Evolutionary conservation across 2,113 vertebrate species (phyloP).

Genomic region (Turdus rufiventris): DNA sequence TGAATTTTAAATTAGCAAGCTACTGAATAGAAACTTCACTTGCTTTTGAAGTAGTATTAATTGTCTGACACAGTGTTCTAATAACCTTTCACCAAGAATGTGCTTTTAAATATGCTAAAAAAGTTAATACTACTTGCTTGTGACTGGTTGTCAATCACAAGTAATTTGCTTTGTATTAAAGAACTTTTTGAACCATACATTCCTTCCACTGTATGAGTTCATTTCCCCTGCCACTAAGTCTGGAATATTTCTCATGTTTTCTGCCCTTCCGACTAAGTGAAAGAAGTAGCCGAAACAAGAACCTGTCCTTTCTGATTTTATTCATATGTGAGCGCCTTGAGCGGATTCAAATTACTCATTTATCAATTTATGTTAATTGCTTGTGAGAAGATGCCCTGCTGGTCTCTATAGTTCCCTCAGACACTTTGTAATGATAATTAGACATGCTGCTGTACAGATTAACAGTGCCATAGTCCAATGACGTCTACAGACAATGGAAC

Average conservation of each 20-base stretch:
- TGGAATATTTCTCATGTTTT: conserved; percentile 65
- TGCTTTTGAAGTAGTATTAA: conserved; percentile 59
- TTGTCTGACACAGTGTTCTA: conserved; percentile 63
- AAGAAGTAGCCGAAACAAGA: conserved; percentile 70
- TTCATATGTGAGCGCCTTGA: conserved; percentile 76
- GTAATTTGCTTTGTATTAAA: conserved; percentile 66
- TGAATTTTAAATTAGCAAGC: conserved; percentile 66
- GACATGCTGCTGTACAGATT: conserved; percentile 84
- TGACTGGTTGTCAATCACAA: conserved; percentile 67
- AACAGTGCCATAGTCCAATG: conserved; percentile 80
- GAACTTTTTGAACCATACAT: conserved; percentile 57
- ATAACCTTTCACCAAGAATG: conserved; percentile 59
- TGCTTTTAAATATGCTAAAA: conserved; percentile 56
- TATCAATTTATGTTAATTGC: conserved; percentile 92
- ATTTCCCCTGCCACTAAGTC: conserved; percentile 20
- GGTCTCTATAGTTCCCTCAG: conserved; percentile 82
- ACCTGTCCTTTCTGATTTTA: conserved; percentile 75
- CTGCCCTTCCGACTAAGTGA: conserved; percentile 59
- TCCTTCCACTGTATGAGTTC: conserved; percentile 64
- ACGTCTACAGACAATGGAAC: conserved; percentile 80
- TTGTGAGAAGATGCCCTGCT: conserved; percentile 89
- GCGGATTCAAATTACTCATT: conserved; percentile 84
- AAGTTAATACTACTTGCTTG: conserved; percentile 37
- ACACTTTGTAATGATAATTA: conserved; percentile 91
- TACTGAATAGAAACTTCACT: conserved; percentile 46